Conservation (phyloP, 2,888 invertebrate genomes). For the Carpatolechia fugitivella region DNA sequence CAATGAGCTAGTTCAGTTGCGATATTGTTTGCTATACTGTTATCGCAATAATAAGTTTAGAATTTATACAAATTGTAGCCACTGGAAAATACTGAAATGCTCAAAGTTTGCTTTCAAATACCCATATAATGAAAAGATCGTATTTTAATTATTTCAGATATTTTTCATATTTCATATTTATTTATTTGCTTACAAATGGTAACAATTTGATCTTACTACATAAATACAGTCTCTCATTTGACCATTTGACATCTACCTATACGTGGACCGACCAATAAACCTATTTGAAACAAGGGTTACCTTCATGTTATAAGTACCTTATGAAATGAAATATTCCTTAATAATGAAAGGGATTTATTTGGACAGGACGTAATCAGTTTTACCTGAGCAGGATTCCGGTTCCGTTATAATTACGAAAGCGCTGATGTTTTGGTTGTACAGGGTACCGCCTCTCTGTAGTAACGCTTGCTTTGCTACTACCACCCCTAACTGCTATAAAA, state of each 20-base stretch:
- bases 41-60: background rate
- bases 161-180: too few species aligned
- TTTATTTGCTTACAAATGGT: too few species aligned
- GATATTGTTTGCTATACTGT: background rate
- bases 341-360: conserved; percentile 8
- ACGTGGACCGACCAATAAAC: too few species aligned
- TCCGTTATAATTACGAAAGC: conserved; percentile 1
- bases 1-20: background rate
- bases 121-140: too few species aligned
- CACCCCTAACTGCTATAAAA: too few species aligned
- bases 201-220: too few species aligned
- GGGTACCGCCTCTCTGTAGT: too few species aligned
- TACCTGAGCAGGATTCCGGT: background rate
- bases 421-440: background rate
- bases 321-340: background rate
- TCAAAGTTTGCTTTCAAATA: too few species aligned
- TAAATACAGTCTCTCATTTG: too few species aligned
- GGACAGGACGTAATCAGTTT: conserved; percentile 7
- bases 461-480: too few species aligned
- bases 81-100: background rate
- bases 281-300: background rate
- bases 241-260: too few species aligned
- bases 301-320: background rate
- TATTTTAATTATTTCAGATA: too few species aligned
- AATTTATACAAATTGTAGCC: background rate